Conservation (phyloP, 2,888 invertebrate genomes). For the Trilocha varians region DNA sequence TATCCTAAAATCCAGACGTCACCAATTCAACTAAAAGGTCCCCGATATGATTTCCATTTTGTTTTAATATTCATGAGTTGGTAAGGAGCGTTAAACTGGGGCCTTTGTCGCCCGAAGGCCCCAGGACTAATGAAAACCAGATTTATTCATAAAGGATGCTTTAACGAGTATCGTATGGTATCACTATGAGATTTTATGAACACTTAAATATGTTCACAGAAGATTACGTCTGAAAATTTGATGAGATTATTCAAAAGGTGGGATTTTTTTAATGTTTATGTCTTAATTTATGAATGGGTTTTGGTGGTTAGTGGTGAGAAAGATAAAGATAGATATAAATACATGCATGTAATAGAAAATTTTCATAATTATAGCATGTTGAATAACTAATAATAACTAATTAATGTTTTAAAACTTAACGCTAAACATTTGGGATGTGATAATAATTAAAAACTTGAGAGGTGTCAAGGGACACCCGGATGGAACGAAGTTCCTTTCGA, state of each 20-base stretch:
- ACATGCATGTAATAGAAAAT: too few relatives aligned
- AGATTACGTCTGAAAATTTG: not conserved
- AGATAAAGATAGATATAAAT: too few relatives aligned
- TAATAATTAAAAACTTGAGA: too few relatives aligned
- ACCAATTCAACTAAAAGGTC: constrained; percentile 1
- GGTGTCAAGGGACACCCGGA: too few relatives aligned
- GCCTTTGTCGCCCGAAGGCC: not conserved
- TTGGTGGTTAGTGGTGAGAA: too few relatives aligned
- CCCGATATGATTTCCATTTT: constrained; percentile 3
- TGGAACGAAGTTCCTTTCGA: too few relatives aligned
- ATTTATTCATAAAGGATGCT: not conserved
- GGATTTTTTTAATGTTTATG: not conserved
- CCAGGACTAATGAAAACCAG: not conserved
- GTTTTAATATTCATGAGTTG: constrained; percentile 6
- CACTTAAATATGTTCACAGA: not conserved
- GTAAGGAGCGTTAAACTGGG: constrained; percentile 5
- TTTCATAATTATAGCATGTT: too few relatives aligned
- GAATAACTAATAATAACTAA: too few relatives aligned
- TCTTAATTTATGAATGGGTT: too few relatives aligned
- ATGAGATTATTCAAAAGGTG: not conserved
- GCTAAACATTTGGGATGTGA: too few relatives aligned
- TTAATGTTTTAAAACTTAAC: too few relatives aligned
- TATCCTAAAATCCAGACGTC: not conserved
- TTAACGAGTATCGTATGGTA: not conserved
- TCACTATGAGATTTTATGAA: not conserved